A percentile compares a stretch with the other conserved stretches of the same genome.
These are phyloP conservation scores for Psix sp. DNA, from an alignment of 1,140 invertebrate genomes.

Conservation along the genomic window DNA sequence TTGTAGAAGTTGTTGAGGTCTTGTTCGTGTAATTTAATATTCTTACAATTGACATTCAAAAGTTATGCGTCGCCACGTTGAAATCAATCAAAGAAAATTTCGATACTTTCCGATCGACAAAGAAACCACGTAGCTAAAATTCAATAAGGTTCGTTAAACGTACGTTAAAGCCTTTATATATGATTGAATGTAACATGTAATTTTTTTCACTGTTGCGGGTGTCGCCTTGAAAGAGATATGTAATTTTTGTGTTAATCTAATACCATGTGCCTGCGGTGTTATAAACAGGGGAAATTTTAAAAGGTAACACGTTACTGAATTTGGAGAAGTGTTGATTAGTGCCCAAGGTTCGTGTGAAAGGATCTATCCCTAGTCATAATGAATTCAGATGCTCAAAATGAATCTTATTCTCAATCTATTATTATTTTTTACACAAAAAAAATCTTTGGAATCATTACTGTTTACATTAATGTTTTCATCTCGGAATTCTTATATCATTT, in stretches of 20 bases:
- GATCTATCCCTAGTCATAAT: not conserved
- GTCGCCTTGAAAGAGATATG: slow-evolving; percentile 44
- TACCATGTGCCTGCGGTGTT: slow-evolving; percentile 39
- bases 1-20: too few species aligned
- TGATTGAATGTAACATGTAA: slow-evolving; percentile 47
- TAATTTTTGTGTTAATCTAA: slow-evolving; percentile 57
- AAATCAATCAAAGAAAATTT: slow-evolving; percentile 48
- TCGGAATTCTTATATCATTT: too few species aligned
- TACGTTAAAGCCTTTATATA: slow-evolving; percentile 45
- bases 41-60: slow-evolving; percentile 3
- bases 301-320: slow-evolving; percentile 23
- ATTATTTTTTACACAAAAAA: too few species aligned
- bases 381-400: slow-evolving; percentile 1
- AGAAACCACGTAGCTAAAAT: slow-evolving; percentile 31
- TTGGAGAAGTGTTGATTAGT: slow-evolving; percentile 26
- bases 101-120: slow-evolving; percentile 31
- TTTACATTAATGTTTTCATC: too few species aligned
- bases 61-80: slow-evolving; percentile 16
- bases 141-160: slow-evolving; percentile 54
- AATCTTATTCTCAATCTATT: too few species aligned
- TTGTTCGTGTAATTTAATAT: too few species aligned
- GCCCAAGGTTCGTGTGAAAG: slow-evolving; percentile 33
- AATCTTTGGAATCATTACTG: too few species aligned
- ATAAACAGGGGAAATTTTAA: slow-evolving; percentile 42
- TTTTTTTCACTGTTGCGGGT: slow-evolving; percentile 55